A percentile compares a stretch with the other conserved stretches of the same genome.
Evolutionary conservation across 2,888 invertebrate genomes (phyloP).

Genomic region (Amphipoea lucens): DNA sequence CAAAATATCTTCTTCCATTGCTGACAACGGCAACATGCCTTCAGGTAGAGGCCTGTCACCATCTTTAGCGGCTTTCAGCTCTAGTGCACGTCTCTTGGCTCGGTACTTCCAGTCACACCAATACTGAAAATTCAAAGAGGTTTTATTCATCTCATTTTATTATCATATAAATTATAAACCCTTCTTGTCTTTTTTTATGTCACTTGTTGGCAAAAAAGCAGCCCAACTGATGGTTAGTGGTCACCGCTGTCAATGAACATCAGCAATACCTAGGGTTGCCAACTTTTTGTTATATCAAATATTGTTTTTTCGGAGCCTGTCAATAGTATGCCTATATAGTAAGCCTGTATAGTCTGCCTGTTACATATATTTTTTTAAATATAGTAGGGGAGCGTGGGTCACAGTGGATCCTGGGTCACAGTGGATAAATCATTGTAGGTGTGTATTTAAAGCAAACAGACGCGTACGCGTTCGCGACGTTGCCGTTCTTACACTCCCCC

Average conservation of each 20-base stretch:
- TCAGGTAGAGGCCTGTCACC: constrained; percentile 71
- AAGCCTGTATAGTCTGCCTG: too few species aligned
- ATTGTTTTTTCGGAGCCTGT: neutral
- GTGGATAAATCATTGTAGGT: too few species aligned
- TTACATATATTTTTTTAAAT: too few species aligned
- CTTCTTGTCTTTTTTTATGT: neutral
- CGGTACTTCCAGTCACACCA: constrained; percentile 85
- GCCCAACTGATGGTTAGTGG: neutral
- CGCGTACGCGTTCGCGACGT: too few species aligned
- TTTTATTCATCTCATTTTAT: neutral
- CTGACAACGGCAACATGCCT: constrained; percentile 70
- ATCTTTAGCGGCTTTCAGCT: constrained; percentile 75
- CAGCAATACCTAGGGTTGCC: neutral
- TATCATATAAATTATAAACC: neutral
- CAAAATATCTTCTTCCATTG: constrained; percentile 77
- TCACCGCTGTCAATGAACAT: neutral
- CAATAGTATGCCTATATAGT: too few species aligned
- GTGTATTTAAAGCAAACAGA: too few species aligned
- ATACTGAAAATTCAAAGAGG: constrained; percentile 71
- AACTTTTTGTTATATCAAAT: neutral
- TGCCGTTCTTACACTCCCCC: too few species aligned
- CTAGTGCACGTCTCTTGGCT: constrained; percentile 78
- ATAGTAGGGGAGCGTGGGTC: too few species aligned
- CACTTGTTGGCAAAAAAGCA: too few species aligned
- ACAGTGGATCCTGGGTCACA: too few species aligned